Evolutionary conservation across 2,113 vertebrate species (phyloP), one percentile per base, ranked within the genome.

Genomic region (Toxotes chatareus): DNA sequence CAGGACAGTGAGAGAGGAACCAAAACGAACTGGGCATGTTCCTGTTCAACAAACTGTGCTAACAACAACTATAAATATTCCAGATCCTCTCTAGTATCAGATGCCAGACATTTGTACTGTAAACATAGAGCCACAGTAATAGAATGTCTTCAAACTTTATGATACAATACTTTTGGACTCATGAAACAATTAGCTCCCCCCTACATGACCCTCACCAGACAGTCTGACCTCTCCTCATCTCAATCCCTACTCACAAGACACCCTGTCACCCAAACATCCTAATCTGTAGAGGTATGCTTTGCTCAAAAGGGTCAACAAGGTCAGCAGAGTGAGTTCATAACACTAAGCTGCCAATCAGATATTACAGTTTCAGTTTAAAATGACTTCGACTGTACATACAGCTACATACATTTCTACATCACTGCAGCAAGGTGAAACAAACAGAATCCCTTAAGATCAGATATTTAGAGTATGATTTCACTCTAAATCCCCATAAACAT

Each of bases 211-310:
- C 9, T 44, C 23, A 64, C 12, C 56, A 73, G 36, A 36, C 36
- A 36, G 36, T 40, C 76, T 80, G 83, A 91, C 79, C 73, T 71
- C 71, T 76, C 19, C 31, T 56, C 9, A 11, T 61, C n/a, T 31
- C 42, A 12, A 31, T 47, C 46, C 47, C 66, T 44, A 62, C 32
- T 76, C 66, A 76, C 73, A 65, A 19, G 57, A 55, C 69, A 46
- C 32, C 60, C 76, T 57, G 56, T 51, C 74, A 63, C 74, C 64
- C 76, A 85, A 55, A 82, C 82, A 80, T 12, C 61, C 56, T 91
- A 75, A 91, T 88, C 88, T 84, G 55, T 31, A 23, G 74, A 75
- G 63, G 67, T 75, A 84, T 65, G 60, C 31, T 80, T 44, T 14
- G 34, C 9, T 80, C 23, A 10, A 17, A 61, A 57, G 61, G 64